Evolutionary conservation across 2,797 vertebrate species (phyloP), one percentile per base, ranked within the genome.

Genomic region (Sebastes taczanowskii): DNA sequence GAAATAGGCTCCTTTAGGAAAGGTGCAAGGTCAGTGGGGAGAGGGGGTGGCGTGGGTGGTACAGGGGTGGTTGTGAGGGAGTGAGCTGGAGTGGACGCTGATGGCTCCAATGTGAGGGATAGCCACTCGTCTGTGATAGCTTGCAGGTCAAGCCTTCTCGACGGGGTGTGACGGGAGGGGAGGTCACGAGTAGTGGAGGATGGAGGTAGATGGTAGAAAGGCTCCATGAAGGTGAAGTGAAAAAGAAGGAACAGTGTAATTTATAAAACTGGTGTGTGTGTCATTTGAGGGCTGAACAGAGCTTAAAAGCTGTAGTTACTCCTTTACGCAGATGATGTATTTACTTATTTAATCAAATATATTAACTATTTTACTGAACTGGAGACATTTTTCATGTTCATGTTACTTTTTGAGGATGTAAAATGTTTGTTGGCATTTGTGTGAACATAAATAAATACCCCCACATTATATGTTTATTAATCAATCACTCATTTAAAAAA

Each of bases 111-210:
- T 73, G 95, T 97, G 89, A 96, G 94, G 75, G 95, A 94, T 34
- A 97, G 91, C 93, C 95, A 95, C 85, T 96, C 96, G 23, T 60
- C 92, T 92, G 94, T 92, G 88, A 95, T 22, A 49, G 93, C 88
- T 56, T 92, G 94, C 65, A 97, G 88, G 81, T 91, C 89, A 65
- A 82, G 90, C 85, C 85, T 91, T 90, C 94, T 95, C 89, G 38
- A 46, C 66, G 84, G 46, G 80, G 94, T 89, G 20, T 91, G 93
- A 71, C 92, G 80, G 87, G 89, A 90, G 83, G 89, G 90, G 88
- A 82, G 90, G 92, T 92, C 95, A 96, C 91, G 88, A 92, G 93
- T 7, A 90, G 83, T 86, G 95, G 91, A 86, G 90, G 91, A 68
- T 62, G 90, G 84, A 84, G 84, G 89, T 38, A 66, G 88, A 78